A percentile compares a stretch with the other conserved stretches of the same genome.
These are phyloP conservation scores for Diarsia rubi DNA, from an alignment of 2,888 invertebrate genomes.

Conservation along the genomic window DNA sequence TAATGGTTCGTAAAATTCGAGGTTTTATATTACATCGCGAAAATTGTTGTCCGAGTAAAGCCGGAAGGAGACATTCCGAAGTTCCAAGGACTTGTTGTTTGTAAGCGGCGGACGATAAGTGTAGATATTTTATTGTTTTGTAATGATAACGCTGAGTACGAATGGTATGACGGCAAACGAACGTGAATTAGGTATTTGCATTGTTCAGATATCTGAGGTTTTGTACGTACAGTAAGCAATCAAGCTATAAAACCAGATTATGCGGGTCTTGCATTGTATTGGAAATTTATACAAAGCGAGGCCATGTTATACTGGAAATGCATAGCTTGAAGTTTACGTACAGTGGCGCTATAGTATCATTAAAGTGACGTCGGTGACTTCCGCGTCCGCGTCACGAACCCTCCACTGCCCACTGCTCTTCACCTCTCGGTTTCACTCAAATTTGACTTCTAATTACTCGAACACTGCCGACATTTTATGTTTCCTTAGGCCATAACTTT, in stretches of 20 bases:
- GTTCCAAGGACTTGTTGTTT: slow-evolving; percentile 57
- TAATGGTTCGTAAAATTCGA: slow-evolving; percentile 49
- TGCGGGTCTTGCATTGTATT: no score
- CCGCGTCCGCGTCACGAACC: slow-evolving; percentile 76
- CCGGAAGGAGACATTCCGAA: slow-evolving; percentile 65
- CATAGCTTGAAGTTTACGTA: background rate
- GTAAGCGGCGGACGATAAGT: slow-evolving; percentile 54
- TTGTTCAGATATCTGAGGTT: slow-evolving; percentile 29
- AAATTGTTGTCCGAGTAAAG: slow-evolving; percentile 54
- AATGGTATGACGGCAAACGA: slow-evolving; percentile 28
- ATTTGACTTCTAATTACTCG: slow-evolving; percentile 87
- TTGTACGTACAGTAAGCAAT: no score
- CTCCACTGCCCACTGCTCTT: slow-evolving; percentile 59
- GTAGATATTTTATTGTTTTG: slow-evolving; percentile 66
- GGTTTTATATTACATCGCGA: slow-evolving; percentile 52
- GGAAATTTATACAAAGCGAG: no score
- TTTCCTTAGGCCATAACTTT: slow-evolving; percentile 87
- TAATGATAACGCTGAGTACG: slow-evolving; percentile 57
- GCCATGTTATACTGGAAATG: no score
- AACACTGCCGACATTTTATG: slow-evolving; percentile 85
- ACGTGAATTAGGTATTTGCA: slow-evolving; percentile 45
- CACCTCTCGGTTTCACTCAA: slow-evolving; percentile 78
- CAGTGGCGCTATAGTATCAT: slow-evolving; percentile 51
- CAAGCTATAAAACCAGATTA: no score
- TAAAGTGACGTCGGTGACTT: slow-evolving; percentile 65